phyloP scores from a whole-genome alignment of 30 jellyfish, hydroid and myxozoan species.

The Pelagia noctiluca region DNA sequence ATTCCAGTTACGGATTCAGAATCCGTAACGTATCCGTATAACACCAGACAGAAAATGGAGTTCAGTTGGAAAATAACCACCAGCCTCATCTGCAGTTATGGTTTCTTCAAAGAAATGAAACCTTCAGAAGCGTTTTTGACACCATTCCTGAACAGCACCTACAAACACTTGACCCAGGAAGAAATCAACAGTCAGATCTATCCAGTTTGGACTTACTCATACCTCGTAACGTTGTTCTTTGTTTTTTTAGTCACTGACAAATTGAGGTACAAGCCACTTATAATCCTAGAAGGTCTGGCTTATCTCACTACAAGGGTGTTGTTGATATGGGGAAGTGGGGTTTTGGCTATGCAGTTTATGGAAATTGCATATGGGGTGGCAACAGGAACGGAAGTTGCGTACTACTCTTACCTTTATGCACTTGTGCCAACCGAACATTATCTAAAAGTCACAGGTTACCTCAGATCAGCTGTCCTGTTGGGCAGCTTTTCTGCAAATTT shows the following conservation, averaged over 20 bases:
- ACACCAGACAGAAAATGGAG: too few species aligned
- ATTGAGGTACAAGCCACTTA: constrained; percentile 77
- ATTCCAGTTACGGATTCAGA: too few species aligned
- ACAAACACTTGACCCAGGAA: constrained; percentile 66
- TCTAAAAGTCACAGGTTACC: constrained; percentile 81
- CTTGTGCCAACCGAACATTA: constrained; percentile 73
- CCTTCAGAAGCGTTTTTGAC: constrained; percentile 93
- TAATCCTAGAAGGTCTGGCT: constrained; percentile 82
- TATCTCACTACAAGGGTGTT: constrained; percentile 73
- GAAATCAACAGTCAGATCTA: constrained; percentile 80
- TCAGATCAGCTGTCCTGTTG: constrained; percentile 75
- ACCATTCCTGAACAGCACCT: constrained; percentile 90
- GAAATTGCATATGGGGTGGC: constrained; percentile 89
- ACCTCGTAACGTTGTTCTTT: constrained; percentile 59
- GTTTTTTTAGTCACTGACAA: constrained; percentile 81
- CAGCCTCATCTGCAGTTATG: constrained; percentile 73
- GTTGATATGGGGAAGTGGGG: constrained; percentile 84
- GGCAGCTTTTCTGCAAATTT: constrained; percentile 82
- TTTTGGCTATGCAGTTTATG: constrained; percentile 91
- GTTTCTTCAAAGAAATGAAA: constrained; percentile 92
- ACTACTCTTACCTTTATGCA: constrained; percentile 88
- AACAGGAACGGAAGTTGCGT: constrained; percentile 87
- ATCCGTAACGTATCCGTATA: too few species aligned
- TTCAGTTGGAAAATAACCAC: constrained; percentile 76
- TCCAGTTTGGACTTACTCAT: constrained; percentile 90